Conservation (phyloP, 2,888 invertebrate genomes). For the Drosophila koepferae region DNA sequence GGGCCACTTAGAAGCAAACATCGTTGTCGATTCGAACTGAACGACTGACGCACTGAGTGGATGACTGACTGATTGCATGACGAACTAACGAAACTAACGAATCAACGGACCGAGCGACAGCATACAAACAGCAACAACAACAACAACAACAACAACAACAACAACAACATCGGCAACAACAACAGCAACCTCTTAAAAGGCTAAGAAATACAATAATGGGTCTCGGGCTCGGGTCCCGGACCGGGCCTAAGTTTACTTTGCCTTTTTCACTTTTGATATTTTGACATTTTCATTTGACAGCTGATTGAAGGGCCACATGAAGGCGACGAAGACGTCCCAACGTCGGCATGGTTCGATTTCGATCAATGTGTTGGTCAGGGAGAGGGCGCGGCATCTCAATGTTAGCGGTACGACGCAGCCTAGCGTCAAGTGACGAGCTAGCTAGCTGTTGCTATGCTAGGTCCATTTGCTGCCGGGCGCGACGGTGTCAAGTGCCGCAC, state of each 20-base stretch:
- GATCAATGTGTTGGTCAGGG: constrained; percentile 58
- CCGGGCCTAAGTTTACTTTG: constrained; percentile 80
- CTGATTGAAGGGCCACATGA: constrained; percentile 78
- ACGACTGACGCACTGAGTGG: constrained; percentile 23
- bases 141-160: constrained; percentile 20
- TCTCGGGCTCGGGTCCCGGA: constrained; percentile 34
- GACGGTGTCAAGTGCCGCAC: constrained; percentile 70
- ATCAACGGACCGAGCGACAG: constrained; percentile 61
- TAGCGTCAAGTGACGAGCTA: constrained; percentile 26
- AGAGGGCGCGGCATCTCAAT: constrained; percentile 27
- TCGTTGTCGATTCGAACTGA: constrained; percentile 38
- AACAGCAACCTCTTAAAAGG: constrained; percentile 75
- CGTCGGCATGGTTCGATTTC: constrained; percentile 63
- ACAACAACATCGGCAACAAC: not conserved
- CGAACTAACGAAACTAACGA: constrained; percentile 76
- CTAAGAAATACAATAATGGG: constrained; percentile 76
- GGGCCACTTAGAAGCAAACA: constrained; percentile 72
- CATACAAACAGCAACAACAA: constrained; percentile 52
- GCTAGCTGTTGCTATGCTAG: constrained; percentile 58
- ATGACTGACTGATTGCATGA: constrained; percentile 74
- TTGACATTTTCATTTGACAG: constrained; percentile 82
- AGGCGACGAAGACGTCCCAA: constrained; percentile 34
- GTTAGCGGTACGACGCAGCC: constrained; percentile 29
- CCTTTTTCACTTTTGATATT: constrained; percentile 81
- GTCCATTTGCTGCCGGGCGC: constrained; percentile 34